These are phyloP conservation scores for Macrosteles quadrilineatus DNA, from an alignment of 1,140 invertebrate species.

Conservation along the genomic window DNA sequence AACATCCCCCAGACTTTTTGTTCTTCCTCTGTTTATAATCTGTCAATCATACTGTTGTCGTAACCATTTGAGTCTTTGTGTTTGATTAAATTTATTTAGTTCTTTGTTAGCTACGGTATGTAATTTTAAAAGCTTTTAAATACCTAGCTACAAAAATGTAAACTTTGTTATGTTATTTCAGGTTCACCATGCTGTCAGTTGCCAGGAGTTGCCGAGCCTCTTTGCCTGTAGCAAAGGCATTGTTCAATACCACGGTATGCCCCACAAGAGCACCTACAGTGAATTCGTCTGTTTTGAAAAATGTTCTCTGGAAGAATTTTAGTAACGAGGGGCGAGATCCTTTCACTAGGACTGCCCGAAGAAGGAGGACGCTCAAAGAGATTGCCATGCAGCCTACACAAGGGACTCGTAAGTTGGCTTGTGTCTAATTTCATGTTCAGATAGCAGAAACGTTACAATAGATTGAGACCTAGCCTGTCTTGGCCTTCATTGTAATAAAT, in stretches of 20 bases:
- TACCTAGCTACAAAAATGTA: no score
- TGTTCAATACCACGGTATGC: background rate
- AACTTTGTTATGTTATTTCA: no score
- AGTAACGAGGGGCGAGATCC: conserved; percentile 16
- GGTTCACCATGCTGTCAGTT: background rate
- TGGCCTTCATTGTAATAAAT: background rate
- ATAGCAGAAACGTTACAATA: no score
- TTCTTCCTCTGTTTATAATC: no score
- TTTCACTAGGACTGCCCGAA: background rate
- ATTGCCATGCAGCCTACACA: conserved; percentile 33
- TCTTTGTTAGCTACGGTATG: no score
- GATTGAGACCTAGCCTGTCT: background rate
- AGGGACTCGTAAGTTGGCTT: conserved; percentile 26
- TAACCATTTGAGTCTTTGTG: no score
- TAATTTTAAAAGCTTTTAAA: no score
- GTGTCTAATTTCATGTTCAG: background rate
- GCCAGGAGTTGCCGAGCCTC: conserved; percentile 16
- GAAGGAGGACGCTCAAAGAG: conserved; percentile 35
- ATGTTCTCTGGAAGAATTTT: background rate
- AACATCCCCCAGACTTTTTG: no score
- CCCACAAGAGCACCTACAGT: background rate
- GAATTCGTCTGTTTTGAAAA: background rate
- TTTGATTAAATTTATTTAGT: no score
- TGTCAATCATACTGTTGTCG: no score
- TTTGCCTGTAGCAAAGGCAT: background rate